Conservation (phyloP, 2,888 invertebrate genomes). For the Idaea straminata region DNA sequence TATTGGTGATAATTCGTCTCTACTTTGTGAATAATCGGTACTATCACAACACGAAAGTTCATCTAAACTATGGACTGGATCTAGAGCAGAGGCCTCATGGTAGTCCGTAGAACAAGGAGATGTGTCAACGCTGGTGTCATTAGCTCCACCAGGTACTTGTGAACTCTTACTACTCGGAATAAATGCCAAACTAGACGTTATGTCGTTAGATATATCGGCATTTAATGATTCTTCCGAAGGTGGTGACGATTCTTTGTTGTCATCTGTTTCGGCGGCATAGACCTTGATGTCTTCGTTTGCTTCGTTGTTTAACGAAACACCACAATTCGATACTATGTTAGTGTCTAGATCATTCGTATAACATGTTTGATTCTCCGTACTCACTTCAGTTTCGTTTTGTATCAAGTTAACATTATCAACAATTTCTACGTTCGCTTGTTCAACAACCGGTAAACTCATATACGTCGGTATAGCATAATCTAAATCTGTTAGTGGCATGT, state of each 20-base stretch:
- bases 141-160: conserved; percentile 51
- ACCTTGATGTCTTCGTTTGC: conserved; percentile 51
- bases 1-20: conserved; percentile 51
- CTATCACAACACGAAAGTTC: conserved; percentile 69
- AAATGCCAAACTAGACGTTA: conserved; percentile 74
- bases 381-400: conserved; percentile 30
- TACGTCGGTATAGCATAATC: conserved; percentile 71
- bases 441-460: conserved; percentile 63
- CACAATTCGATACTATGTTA: conserved; percentile 24
- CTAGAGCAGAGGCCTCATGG: conserved; percentile 73
- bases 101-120: conserved; percentile 75
- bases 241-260: conserved; percentile 55
- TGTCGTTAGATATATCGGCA: conserved; percentile 69
- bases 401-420: conserved; percentile 33
- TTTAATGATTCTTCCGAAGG: conserved; percentile 68
- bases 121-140: conserved; percentile 70
- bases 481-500: conserved; percentile 69
- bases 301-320: conserved; percentile 38
- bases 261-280: conserved; percentile 38
- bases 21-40: conserved; percentile 71
- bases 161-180: conserved; percentile 72
- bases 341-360: conserved; percentile 23
- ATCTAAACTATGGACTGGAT: conserved; percentile 64
- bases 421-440: conserved; percentile 50
- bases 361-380: conserved; percentile 36